Conservation (phyloP, 2,888 invertebrate genomes). For the Acanthococcus lagerstroemiae region DNA sequence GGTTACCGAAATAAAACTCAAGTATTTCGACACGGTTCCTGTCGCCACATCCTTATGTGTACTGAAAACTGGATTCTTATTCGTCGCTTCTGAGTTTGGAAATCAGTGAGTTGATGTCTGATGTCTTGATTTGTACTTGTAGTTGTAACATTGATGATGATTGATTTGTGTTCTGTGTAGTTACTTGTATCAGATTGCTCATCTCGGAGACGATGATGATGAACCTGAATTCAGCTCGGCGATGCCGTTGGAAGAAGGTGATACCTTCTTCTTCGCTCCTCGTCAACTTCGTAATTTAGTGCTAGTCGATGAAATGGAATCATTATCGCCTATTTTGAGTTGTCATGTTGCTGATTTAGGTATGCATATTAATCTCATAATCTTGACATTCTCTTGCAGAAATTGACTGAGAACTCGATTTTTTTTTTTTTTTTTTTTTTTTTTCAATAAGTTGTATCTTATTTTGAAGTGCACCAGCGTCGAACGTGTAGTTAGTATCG, state of each 20-base stretch:
- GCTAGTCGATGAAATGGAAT: slow-evolving; percentile 92
- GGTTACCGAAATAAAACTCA: slow-evolving; percentile 95
- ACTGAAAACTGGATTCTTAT: slow-evolving; percentile 94
- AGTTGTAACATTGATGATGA: background rate
- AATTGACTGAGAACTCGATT: background rate
- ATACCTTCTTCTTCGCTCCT: slow-evolving; percentile 97
- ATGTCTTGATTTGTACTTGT: slow-evolving; percentile 9
- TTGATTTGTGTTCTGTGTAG: slow-evolving; percentile 45
- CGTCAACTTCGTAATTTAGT: slow-evolving; percentile 86
- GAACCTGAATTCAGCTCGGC: slow-evolving; percentile 98
- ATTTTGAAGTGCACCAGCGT: too few species aligned
- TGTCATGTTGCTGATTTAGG: slow-evolving; percentile 76
- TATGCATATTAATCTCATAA: slow-evolving; percentile 35
- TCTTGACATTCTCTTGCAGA: background rate
- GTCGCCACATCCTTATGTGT: slow-evolving; percentile 96
- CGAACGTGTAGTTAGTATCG: background rate
- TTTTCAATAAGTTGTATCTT: background rate
- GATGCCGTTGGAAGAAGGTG: slow-evolving; percentile 96
- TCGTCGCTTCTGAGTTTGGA: slow-evolving; percentile 97
- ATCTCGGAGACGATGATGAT: slow-evolving; percentile 96
- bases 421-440: too few species aligned
- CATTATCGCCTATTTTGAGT: slow-evolving; percentile 79
- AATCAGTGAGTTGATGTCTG: slow-evolving; percentile 75
- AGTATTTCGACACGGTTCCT: slow-evolving; percentile 98
- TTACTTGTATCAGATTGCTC: slow-evolving; percentile 97